These are phyloP conservation scores for Fabriciana adippe DNA, from an alignment of 2,888 invertebrate genomes.

Conservation along the genomic window DNA sequence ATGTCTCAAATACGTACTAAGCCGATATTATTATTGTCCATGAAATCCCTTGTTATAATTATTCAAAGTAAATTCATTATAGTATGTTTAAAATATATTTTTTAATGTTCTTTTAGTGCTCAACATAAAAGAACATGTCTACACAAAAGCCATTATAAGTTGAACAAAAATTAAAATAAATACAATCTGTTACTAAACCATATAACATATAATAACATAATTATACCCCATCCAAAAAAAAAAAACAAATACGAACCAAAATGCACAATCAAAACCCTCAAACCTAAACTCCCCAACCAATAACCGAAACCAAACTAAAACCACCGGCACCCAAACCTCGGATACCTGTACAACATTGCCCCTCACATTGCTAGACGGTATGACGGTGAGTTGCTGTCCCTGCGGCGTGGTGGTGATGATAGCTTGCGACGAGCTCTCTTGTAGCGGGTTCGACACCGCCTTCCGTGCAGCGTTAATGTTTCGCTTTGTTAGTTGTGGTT, in stretches of 20 bases:
- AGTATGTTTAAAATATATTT: too few species aligned
- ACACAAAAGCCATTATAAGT: too few species aligned
- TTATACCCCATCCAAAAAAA: background rate
- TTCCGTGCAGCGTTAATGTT: constrained; percentile 59
- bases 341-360: constrained; percentile 68
- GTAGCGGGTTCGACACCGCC: constrained; percentile 75
- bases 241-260: background rate
- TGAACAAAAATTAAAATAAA: too few species aligned
- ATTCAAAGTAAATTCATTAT: too few species aligned
- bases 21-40: too few species aligned
- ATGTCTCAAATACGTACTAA: too few species aligned
- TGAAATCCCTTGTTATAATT: too few species aligned
- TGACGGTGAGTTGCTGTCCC: constrained; percentile 92
- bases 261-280: background rate
- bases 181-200: too few species aligned
- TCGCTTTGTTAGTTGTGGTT: constrained; percentile 17
- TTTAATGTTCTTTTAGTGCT: too few species aligned
- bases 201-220: background rate
- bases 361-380: constrained; percentile 84
- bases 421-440: constrained; percentile 79
- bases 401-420: constrained; percentile 88
- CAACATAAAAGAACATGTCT: too few species aligned
- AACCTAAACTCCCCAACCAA: background rate
- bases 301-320: too few species aligned
- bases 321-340: constrained; percentile 13